Conservation (phyloP, 2,113 vertebrate genomes). For the Pelodiscus sinensis region DNA sequence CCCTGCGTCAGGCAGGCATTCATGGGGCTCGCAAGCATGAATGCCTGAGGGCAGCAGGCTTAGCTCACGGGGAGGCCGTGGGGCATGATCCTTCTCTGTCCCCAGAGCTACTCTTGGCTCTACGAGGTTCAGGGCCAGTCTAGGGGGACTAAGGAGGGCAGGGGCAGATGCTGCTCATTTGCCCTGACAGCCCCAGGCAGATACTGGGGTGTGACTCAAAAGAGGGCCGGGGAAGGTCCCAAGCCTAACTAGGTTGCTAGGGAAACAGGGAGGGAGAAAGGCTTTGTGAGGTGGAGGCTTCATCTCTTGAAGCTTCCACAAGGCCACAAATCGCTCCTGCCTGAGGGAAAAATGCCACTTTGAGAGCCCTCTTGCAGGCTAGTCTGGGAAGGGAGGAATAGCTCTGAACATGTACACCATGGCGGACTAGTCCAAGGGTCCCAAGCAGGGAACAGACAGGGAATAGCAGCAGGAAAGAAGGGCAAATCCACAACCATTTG, state of each 20-base stretch:
- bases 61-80: not conserved
- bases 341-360: not conserved
- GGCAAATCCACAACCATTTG: not conserved
- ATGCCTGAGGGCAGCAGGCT: no score
- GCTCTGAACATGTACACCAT: accelerated
- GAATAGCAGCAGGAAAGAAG: not conserved
- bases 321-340: not conserved
- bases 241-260: not conserved
- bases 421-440: not conserved
- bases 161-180: not conserved
- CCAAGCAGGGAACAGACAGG: not conserved
- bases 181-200: not conserved
- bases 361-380: not conserved
- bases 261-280: no score
- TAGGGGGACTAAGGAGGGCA: not conserved
- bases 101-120: not conserved
- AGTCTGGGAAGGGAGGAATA: not conserved
- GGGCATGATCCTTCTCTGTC: not conserved
- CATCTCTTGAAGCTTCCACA: not conserved
- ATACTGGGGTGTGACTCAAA: accelerated
- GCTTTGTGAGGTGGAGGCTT: not conserved
- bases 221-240: not conserved
- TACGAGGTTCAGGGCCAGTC: not conserved
- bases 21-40: no score
- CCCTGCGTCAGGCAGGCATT: no score